These are phyloP conservation scores for Tautogolabrus adspersus DNA, from an alignment of 2,113 vertebrate genomes.

Conservation along the genomic window DNA sequence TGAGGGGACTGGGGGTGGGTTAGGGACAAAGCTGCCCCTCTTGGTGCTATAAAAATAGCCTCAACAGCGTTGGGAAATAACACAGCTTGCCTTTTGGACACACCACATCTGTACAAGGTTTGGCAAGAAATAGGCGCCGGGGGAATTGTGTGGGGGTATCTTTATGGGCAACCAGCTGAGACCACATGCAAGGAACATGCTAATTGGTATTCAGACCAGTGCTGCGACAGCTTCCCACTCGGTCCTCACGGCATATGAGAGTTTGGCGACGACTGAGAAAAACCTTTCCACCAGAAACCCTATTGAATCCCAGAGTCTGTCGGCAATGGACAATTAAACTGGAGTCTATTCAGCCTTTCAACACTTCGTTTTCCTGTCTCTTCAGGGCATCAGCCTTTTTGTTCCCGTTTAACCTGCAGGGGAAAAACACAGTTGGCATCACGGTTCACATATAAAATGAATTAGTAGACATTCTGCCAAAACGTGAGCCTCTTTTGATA, in stretches of 20 bases:
- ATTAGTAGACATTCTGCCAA: no score
- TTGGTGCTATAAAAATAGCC: constrained; percentile 58
- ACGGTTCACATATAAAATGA: not conserved
- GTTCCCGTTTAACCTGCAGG: not conserved
- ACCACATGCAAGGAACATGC: constrained; percentile 75
- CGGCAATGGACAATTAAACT: constrained; percentile 44
- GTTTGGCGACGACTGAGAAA: constrained; percentile 44
- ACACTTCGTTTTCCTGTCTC: not conserved
- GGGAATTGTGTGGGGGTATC: constrained; percentile 47
- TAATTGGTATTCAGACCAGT: constrained; percentile 74
- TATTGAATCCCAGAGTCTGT: constrained; percentile 54
- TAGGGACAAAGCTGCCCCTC: constrained; percentile 41
- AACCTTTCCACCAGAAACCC: constrained; percentile 49
- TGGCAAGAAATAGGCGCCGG: constrained; percentile 38
- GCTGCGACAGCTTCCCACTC: constrained; percentile 73
- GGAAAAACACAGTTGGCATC: not conserved
- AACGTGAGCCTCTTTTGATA: not conserved
- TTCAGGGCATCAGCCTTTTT: constrained; percentile 1
- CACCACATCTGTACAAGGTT: constrained; percentile 58
- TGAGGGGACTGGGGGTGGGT: constrained; percentile 40
- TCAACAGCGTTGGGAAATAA: constrained; percentile 55
- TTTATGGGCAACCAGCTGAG: constrained; percentile 74
- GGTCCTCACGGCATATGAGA: constrained; percentile 44
- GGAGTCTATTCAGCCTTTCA: constrained; percentile 4
- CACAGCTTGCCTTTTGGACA: constrained; percentile 60